phyloP scores from a whole-genome alignment of 2,888 invertebrate genomes.

The Pseudococcus longispinus region DNA sequence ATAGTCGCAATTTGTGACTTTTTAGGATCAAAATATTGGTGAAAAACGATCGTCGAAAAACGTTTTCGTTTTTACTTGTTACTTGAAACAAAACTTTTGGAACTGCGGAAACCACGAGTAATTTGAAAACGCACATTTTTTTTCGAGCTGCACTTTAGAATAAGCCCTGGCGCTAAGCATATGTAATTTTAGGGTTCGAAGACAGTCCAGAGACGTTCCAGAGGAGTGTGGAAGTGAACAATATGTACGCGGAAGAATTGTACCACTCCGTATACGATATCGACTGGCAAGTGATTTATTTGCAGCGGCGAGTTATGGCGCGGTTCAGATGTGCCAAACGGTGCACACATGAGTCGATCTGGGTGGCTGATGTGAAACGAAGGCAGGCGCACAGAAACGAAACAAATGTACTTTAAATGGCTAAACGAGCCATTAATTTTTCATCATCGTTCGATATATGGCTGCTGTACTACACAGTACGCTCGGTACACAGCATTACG shows the following conservation, averaged over 20 bases:
- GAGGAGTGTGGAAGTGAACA: not conserved
- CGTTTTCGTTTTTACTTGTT: no score
- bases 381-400: not conserved
- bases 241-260: not conserved
- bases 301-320: constrained; percentile 19
- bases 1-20: no score
- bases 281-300: constrained; percentile 25
- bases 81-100: no score
- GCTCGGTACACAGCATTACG: no score
- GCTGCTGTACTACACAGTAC: not conserved
- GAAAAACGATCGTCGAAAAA: no score
- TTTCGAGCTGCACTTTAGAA: no score
- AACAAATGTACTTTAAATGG: constrained; percentile 36
- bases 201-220: no score
- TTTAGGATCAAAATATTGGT: no score
- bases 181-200: not conserved
- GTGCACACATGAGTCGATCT: not conserved
- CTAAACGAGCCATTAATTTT: constrained; percentile 43
- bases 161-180: no score
- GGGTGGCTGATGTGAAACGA: not conserved
- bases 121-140: no score
- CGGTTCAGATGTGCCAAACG: constrained; percentile 10
- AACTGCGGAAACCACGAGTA: no score
- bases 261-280: not conserved
- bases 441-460: constrained; percentile 1